Percentiles rank a stretch among this genome's conserved stretches.
phyloP scores from a whole-genome alignment of 2,888 invertebrate genomes.

The Ochropleura plecta region DNA sequence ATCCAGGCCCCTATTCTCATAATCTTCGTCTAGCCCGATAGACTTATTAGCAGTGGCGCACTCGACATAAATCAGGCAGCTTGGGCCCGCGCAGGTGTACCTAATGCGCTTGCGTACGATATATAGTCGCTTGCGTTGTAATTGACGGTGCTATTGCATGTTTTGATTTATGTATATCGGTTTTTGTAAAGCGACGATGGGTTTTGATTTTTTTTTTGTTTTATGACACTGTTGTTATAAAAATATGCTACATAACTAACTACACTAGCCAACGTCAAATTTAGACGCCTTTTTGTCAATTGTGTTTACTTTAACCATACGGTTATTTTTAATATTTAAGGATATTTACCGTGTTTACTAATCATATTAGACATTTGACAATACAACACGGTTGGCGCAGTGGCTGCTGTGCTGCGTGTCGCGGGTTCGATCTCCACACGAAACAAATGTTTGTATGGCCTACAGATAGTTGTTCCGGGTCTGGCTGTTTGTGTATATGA shows the following conservation, averaged over 20 bases:
- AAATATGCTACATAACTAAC: background rate
- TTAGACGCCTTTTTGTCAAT: background rate
- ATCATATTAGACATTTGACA: too few relatives aligned
- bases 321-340: too few relatives aligned
- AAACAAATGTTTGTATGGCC: too few relatives aligned
- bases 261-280: background rate
- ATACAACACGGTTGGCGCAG: too few relatives aligned
- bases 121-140: constrained; percentile 61
- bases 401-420: too few relatives aligned
- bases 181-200: constrained; percentile 41
- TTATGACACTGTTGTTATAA: background rate
- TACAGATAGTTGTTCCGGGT: too few relatives aligned
- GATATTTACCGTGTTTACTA: too few relatives aligned
- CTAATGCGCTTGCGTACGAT: constrained; percentile 71
- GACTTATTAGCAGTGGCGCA: constrained; percentile 62
- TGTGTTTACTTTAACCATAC: background rate
- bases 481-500: too few relatives aligned
- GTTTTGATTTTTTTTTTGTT: background rate
- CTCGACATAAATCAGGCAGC: constrained; percentile 63
- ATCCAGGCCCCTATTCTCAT: constrained; percentile 50
- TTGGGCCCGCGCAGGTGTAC: constrained; percentile 64
- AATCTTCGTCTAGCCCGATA: constrained; percentile 60
- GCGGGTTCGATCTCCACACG: too few relatives aligned
- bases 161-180: constrained; percentile 56
- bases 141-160: constrained; percentile 63